A percentile compares a stretch with the other conserved stretches of the same genome.
Conservation (phyloP, 2,113 vertebrate genomes). For the Gracilinanus agilis region DNA sequence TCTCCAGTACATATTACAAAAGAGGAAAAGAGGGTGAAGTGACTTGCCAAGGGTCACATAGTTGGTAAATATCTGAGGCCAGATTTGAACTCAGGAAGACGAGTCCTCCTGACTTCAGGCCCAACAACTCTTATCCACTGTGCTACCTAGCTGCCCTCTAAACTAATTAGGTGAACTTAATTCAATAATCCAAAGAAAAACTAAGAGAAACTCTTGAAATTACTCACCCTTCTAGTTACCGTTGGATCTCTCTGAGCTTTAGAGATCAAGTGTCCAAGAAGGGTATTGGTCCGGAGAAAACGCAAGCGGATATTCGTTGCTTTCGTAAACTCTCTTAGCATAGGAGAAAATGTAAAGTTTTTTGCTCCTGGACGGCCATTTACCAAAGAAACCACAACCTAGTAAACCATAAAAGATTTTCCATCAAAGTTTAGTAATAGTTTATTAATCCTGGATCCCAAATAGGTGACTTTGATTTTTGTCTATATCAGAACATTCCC, state of each 20-base stretch:
- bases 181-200: neutral
- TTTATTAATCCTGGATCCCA: neutral
- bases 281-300: slow-evolving; percentile 93
- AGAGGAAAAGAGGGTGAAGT: no score
- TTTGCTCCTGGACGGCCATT: slow-evolving; percentile 92
- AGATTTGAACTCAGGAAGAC: no score
- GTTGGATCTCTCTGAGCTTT: slow-evolving; percentile 93
- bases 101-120: no score
- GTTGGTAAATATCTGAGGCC: no score
- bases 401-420: slow-evolving; percentile 52
- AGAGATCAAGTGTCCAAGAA: slow-evolving; percentile 95
- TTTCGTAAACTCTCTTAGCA: slow-evolving; percentile 91
- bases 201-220: accelerated
- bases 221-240: slow-evolving; percentile 92
- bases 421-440: slow-evolving; percentile 54
- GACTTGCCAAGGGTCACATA: no score
- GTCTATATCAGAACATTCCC: neutral
- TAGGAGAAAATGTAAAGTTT: slow-evolving; percentile 90
- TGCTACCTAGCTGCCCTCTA: neutral
- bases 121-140: no score
- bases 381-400: slow-evolving; percentile 94
- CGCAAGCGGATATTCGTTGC: slow-evolving; percentile 93
- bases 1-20: no score
- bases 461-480: neutral
- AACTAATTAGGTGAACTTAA: slow-evolving; percentile 8